A percentile compares a stretch with the other conserved stretches of the same genome.
Conservation (phyloP, 2,797 vertebrate species). For the Pogoniulus pusillus region DNA sequence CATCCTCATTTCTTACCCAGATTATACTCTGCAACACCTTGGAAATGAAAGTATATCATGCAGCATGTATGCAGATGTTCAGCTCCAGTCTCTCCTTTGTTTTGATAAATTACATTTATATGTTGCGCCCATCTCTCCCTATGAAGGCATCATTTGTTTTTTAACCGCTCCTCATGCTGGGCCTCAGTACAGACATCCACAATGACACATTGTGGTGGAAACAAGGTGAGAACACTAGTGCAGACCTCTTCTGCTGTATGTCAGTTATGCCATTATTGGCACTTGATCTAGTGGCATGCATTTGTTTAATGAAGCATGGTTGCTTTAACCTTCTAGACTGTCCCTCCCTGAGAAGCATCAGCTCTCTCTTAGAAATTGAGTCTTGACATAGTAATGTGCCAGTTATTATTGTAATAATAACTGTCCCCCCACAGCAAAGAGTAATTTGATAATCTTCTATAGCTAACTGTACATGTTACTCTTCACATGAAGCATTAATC, state of each 20-base stretch:
- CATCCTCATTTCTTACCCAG: not conserved
- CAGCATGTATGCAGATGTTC: not conserved
- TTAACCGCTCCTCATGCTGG: not conserved
- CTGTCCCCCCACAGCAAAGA: conserved; percentile 27
- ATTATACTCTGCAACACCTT: not conserved
- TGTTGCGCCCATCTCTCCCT: not conserved
- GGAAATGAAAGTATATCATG: not conserved
- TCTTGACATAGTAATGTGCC: conserved; percentile 52
- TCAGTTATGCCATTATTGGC: conserved; percentile 65
- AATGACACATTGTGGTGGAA: conserved; percentile 26
- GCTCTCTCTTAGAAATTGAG: conserved; percentile 64
- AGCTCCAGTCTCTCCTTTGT: not conserved
- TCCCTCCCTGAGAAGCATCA: conserved; percentile 58
- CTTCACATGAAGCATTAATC: not conserved
- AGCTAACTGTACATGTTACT: conserved; percentile 6
- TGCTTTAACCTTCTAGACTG: conserved; percentile 71
- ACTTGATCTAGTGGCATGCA: conserved; percentile 68
- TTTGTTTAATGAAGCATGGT: conserved; percentile 75
- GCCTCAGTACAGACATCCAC: not conserved
- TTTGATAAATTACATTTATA: conserved; percentile 23
- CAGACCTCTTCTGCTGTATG: conserved; percentile 35
- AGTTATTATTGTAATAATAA: conserved; percentile 67
- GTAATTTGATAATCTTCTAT: conserved; percentile 36
- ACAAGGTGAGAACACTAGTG: not conserved
- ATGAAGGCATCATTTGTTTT: conserved; percentile 31